phyloP scores from a whole-genome alignment of 2,888 invertebrate species.

The Deilephila elpenor region DNA sequence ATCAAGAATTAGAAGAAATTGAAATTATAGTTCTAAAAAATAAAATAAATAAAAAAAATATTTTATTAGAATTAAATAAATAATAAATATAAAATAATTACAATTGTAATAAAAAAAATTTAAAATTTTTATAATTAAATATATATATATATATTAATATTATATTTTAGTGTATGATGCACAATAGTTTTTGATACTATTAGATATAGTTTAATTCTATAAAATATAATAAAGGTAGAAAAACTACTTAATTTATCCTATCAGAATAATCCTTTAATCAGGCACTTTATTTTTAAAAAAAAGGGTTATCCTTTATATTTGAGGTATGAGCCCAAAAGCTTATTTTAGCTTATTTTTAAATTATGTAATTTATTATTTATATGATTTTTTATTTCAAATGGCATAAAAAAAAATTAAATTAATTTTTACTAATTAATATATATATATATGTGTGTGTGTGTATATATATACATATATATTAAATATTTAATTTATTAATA shows the following conservation, averaged over 20 bases:
- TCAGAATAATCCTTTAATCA: conserved; percentile 79
- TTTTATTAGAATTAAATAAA: conserved; percentile 78
- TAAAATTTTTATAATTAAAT: conserved; percentile 47
- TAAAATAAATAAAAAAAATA: conserved; percentile 80
- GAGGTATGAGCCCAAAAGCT: conserved; percentile 87
- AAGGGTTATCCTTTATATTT: conserved; percentile 77
- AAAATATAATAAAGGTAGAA: conserved; percentile 85
- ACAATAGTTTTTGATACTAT: conserved; percentile 86
- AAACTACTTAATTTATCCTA: conserved; percentile 71
- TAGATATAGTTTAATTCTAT: conserved; percentile 86
- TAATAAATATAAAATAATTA: conserved; percentile 83
- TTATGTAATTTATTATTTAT: conserved; percentile 41
- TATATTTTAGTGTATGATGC: conserved; percentile 87
- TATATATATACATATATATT: conserved; percentile 39
- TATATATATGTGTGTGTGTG: no score
- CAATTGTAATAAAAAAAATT: conserved; percentile 75
- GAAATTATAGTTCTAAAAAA: conserved; percentile 77
- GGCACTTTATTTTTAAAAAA: conserved; percentile 81
- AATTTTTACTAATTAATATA: conserved; percentile 38
- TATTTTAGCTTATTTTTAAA: conserved; percentile 82
- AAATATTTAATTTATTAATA: conserved; percentile 33
- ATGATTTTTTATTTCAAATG: conserved; percentile 51
- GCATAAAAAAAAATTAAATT: conserved; percentile 44
- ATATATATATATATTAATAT: not conserved
- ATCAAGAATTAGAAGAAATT: conserved; percentile 70